Base-by-base conservation (phyloP, 1,140 invertebrate species). In the Drosophila mauritiana region DNA sequence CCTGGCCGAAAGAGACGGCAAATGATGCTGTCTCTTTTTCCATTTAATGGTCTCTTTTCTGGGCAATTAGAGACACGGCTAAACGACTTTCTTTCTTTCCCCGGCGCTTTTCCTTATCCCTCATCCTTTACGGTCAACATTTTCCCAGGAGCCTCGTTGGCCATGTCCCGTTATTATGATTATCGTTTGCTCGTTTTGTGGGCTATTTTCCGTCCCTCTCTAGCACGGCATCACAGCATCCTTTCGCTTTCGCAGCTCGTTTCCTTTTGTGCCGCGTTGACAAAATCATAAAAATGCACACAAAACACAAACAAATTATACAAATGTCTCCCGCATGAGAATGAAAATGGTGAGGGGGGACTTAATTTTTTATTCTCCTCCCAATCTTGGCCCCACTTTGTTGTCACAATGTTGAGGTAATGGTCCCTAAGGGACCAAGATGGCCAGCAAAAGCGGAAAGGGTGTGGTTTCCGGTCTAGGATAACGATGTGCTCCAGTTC, bases 301-400 rank as follows among this genome's bases (percentile, higher is more conserved):
- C 78, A 82, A 85, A 85, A 85, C 82, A 78, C 85, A 88, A 85
- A 85, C 82, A 85, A 85, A 88, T 85, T 85, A 85, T 85, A 85
- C 79, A 85, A 85, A 85, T 88, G 82, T 85, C 78, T 86, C 76
- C 80, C 80, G 73, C 57, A 73, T 85, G 80, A 68, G 52, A 65
- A 62, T 67, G 27, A 75, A 53, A 40, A 57, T 22, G 20, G 36
- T 51, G 64, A 46, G 54, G 62, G 64, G 46, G 54, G 75, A 80
- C 81, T 74, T 76, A 74, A 82, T 82, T 78, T 78, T 68, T 78
- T 78, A 73, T 75, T 40, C 46, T 20, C 48, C n/a, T 20, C 37
- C 40, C 49, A 6, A 37, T 13, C 45, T 40, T 55, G 4, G 11
- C n/a, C 27, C 45, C 25, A n/a, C 53, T 51, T 58, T 77, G 48